Evolutionary conservation across 2,888 invertebrate species (phyloP), one percentile per base, ranked within the genome.

Genomic region (Microchrysa polita): DNA sequence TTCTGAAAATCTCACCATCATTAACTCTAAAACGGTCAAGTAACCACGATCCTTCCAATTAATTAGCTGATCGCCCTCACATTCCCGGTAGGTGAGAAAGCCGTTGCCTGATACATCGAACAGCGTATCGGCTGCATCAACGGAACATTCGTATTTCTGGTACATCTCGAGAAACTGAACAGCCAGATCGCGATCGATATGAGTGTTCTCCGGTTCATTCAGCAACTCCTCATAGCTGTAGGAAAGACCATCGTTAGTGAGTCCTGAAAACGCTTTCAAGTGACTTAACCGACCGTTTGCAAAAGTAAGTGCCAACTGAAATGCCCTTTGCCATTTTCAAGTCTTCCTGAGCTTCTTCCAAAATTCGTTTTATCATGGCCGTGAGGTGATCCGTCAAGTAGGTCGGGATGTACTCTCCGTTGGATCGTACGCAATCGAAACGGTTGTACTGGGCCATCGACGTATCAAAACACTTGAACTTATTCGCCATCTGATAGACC

Each of bases 21-120:
- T 84, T 60, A 93, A 79, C 78, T 91, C 88, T 63, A 95, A 83
- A 74, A 94, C 84, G 1, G 87, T 90, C 76, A 86, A 87, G 80
- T 88, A 94, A 1, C 93, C 93, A 75, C 87, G 88, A 71, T 89
- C 88, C 78, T 91, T 92, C 94, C 93, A 95, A 79, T 91, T 89
- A 2, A 92, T 84, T 78, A 90, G 82, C 16, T 85, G 84, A 79
- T 93, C 90, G 0, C 95, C 95, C 9, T 90, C 89, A 80, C 92
- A 92, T 0, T 85, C 83, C 88, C 89, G 86, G 80, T 90, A 91
- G 76, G 91, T 88, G 1, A 86, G 82, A 52, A 90, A 84, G 0
- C 90, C 90, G 74, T 84, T 85, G 0, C 91, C 86, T 0, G 94
- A 93, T 61, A 92, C 88, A 55, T 90, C 86, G 84, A 88, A 85